Base-by-base conservation (phyloP, 2,113 vertebrate species). In the Ictalurus punctatus region DNA sequence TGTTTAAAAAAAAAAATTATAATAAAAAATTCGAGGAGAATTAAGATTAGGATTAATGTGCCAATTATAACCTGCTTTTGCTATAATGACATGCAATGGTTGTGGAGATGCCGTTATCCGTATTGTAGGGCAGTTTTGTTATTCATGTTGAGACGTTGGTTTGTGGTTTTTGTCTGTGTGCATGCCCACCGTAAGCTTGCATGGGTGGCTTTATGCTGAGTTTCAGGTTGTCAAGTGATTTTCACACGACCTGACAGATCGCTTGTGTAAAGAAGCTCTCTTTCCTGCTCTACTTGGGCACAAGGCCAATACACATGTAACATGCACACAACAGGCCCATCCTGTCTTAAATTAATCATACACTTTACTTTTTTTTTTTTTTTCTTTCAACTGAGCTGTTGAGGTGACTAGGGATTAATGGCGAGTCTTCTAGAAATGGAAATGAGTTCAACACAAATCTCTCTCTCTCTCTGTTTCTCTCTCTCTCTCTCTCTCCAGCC, bases 341-440 rank as follows among this genome's bases (percentile, higher is more conserved):
- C 69, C 74, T 78, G 13, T 58, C 67, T 13, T 83, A 40, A 83
- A 40, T n/a, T 19, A 83, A 88, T 83, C 61, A 16, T 63, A 54
- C 86, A 81, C n/a, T n/a, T 4, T 37, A 25, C 44, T 48, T 7
- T 2, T 40, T 34, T 48, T 48, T 7, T 2, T 40, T 34, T 48
- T 48, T 48, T 48, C 44, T 48, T 27, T 34, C 48, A 23, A 14
- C n/a, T 44, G 74, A 78, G 23, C 25, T 80, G 37, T 10, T 3
- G 27, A 67, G 76, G 79, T 34, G 63, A 81, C 13, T 34, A 16
- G 44, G 52, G 79, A 88, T 88, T 88, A 73, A 71, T 73, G 30
- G 23, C 44, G 52, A 54, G 23, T 56, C 78, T 56, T 73, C 34
- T 71, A 16, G 79, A 83, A 56, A 88, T 14, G 74, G 74, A 78